A percentile compares a stretch with the other conserved stretches of the same genome.
Evolutionary conservation across 2,888 invertebrate species (phyloP).

Genomic region (Hipparchia sbordonii): DNA sequence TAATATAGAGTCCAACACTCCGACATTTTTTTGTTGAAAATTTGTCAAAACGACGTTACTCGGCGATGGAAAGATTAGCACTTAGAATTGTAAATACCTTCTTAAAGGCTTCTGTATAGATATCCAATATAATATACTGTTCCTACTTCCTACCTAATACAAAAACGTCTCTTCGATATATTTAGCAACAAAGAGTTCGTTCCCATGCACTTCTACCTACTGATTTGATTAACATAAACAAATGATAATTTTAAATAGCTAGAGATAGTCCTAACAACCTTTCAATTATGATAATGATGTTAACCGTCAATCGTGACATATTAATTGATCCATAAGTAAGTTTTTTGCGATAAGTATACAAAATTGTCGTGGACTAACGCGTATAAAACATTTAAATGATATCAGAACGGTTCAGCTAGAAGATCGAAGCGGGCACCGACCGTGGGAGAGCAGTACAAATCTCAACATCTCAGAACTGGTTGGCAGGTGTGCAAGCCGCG

Average conservation of each 20-base stretch:
- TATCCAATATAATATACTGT: background rate
- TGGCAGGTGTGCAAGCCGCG: constrained; percentile 76
- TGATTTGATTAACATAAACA: background rate
- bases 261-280: constrained; percentile 5
- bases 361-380: constrained; percentile 28
- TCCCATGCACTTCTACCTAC: background rate
- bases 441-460: constrained; percentile 82
- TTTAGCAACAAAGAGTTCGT: background rate
- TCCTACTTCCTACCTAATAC: too few species aligned
- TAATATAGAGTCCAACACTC: background rate
- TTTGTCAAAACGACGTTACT: too few species aligned
- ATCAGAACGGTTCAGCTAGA: constrained; percentile 73
- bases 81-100: background rate
- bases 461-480: constrained; percentile 83
- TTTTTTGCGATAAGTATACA: constrained; percentile 30
- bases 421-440: constrained; percentile 79
- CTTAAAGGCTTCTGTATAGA: background rate
- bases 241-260: background rate
- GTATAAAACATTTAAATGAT: constrained; percentile 64
- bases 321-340: constrained; percentile 31
- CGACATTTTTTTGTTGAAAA: too few species aligned
- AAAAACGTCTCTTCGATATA: background rate
- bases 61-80: too few species aligned
- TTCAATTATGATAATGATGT: constrained; percentile 13
- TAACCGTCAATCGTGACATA: constrained; percentile 21